Evolutionary conservation across 1,140 invertebrate genomes (phyloP).

Genomic region (Acyrthosiphon pisum): DNA sequence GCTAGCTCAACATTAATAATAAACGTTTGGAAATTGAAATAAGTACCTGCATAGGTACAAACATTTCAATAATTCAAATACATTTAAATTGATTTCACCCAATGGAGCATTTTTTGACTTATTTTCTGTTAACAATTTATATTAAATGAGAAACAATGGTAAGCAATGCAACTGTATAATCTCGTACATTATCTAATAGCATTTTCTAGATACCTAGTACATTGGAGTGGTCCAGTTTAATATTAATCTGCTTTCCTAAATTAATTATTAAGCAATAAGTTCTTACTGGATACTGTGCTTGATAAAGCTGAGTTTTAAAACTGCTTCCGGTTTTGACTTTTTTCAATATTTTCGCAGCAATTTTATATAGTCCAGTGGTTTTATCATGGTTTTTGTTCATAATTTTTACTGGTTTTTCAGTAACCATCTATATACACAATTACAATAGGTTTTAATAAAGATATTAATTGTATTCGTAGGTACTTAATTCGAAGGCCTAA

Average conservation of each 20-base stretch:
- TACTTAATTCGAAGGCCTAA: not conserved
- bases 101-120: not conserved
- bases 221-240: not conserved
- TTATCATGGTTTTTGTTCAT: conserved; percentile 7
- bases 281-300: conserved; percentile 72
- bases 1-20: not conserved
- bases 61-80: not conserved
- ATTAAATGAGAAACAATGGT: not conserved
- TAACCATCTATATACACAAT: not conserved
- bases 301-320: conserved; percentile 75
- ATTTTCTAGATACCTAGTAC: not conserved
- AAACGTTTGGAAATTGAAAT: not conserved
- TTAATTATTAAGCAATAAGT: not conserved
- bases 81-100: not conserved
- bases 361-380: conserved; percentile 77
- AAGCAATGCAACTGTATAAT: too few species aligned
- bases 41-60: too few species aligned
- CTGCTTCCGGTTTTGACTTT: conserved; percentile 73
- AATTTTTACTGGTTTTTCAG: not conserved
- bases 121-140: not conserved
- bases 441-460: not conserved
- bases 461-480: not conserved
- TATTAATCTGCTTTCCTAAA: not conserved
- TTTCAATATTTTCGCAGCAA: conserved; percentile 72
- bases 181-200: too few species aligned